These are phyloP conservation scores for Onychomys leucogaster DNA, from an alignment of 2,797 vertebrate species.

Conservation along the genomic window DNA sequence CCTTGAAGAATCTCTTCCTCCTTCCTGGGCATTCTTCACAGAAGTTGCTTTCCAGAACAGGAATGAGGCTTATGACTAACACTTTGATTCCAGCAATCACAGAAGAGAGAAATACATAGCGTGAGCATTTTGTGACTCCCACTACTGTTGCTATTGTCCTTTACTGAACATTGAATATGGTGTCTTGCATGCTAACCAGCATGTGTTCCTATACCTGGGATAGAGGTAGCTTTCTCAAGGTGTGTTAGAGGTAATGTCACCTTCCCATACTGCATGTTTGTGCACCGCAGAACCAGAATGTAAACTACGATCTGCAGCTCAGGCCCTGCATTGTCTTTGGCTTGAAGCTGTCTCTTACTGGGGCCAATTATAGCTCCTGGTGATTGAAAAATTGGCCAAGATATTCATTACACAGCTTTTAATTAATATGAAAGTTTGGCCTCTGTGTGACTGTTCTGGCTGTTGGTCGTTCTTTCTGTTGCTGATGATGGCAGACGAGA, in stretches of 20 bases:
- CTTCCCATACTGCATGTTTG: background rate
- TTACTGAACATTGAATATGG: background rate
- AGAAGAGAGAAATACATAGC: background rate
- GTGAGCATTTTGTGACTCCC: background rate
- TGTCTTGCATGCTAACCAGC: background rate
- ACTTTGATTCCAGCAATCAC: background rate
- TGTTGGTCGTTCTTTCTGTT: conserved; percentile 45
- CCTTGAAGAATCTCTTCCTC: background rate
- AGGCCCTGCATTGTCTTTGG: background rate
- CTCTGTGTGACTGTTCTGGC: background rate
- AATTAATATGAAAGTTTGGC: conserved; percentile 10
- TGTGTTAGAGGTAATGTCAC: background rate
- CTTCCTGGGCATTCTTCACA: background rate
- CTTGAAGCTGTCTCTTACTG: background rate
- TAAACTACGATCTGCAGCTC: background rate
- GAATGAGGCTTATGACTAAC: background rate
- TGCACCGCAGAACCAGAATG: background rate
- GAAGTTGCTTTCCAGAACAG: background rate
- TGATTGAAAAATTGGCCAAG: conserved; percentile 43
- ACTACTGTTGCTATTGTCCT: background rate
- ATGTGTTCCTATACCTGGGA: background rate
- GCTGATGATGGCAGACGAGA: conserved; percentile 40
- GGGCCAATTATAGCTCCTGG: background rate
- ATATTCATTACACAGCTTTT: conserved; percentile 13
- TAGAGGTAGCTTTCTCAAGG: conserved; percentile 5